Conservation (phyloP, 2,888 invertebrate species). For the Clistopyga incitator region DNA sequence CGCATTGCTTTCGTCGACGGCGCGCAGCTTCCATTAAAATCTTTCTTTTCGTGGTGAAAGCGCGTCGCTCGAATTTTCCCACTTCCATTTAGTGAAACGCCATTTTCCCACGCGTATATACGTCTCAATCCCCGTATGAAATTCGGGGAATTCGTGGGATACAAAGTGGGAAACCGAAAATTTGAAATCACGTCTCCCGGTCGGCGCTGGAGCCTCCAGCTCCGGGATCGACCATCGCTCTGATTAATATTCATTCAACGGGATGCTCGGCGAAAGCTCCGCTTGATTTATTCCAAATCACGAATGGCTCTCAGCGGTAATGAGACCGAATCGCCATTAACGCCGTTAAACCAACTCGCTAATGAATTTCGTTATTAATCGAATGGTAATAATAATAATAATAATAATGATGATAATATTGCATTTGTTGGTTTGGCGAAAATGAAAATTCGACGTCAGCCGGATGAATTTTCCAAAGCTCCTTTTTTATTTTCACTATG, state of each 20-base stretch:
- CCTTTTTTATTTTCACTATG: too few species aligned
- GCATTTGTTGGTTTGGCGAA: neutral
- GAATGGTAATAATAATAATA: neutral
- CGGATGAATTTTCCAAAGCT: too few species aligned
- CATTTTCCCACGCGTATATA: neutral
- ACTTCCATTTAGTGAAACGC: neutral
- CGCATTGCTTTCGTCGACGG: neutral
- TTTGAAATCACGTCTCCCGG: conserved; percentile 8
- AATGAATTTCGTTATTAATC: neutral
- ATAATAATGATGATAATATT: too few species aligned
- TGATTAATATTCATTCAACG: conserved; percentile 37
- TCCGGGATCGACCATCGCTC: conserved; percentile 5
- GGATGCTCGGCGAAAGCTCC: neutral
- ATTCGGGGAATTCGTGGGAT: neutral
- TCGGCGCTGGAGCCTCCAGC: neutral
- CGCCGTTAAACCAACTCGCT: neutral
- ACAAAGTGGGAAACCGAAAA: neutral
- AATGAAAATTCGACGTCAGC: neutral
- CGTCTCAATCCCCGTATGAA: neutral
- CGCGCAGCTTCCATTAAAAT: conserved; percentile 34
- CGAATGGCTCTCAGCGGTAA: neutral
- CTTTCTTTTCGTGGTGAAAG: conserved; percentile 27
- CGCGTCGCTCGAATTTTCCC: conserved; percentile 28
- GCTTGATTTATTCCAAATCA: conserved; percentile 26
- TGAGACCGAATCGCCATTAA: neutral